Evolutionary conservation across 2,113 vertebrate species (phyloP).

Genomic region (Budorcas taxicolor): DNA sequence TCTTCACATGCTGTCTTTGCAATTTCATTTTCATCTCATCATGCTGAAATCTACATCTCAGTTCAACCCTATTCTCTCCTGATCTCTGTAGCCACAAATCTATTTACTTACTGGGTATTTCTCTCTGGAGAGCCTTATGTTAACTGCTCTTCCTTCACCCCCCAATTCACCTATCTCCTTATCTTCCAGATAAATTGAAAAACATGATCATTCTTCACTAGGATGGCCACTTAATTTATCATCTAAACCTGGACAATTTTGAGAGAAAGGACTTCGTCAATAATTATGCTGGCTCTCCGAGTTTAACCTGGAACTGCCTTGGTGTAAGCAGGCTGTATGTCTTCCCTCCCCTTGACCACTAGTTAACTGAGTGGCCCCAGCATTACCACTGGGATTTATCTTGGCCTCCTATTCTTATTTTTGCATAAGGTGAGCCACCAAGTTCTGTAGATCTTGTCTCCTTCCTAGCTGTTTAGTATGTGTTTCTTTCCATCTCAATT

Average conservation of each 20-base stretch:
- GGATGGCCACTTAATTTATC: not conserved
- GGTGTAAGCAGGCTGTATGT: not conserved
- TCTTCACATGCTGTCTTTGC: not conserved
- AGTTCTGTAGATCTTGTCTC: not conserved
- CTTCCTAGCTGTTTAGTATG: not conserved
- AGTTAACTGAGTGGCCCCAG: not conserved
- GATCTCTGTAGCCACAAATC: not conserved
- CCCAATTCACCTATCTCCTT: not conserved
- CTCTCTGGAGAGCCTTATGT: not conserved
- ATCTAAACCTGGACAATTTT: not conserved
- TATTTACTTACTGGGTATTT: not conserved
- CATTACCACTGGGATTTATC: not conserved
- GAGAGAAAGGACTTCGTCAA: not conserved
- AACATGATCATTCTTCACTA: not conserved
- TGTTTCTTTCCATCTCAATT: not conserved
- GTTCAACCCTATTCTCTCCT: not conserved
- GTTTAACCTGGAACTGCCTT: not conserved
- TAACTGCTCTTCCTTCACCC: not conserved
- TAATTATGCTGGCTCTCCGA: not conserved
- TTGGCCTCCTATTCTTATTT: not conserved
- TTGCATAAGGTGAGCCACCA: not conserved
- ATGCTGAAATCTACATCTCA: not conserved
- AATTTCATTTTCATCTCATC: not conserved
- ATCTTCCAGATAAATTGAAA: not conserved
- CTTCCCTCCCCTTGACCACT: not conserved